Percentiles rank a stretch among this genome's conserved stretches.
Evolutionary conservation across 2,888 invertebrate species (phyloP).

Genomic region (Metalampra italica): DNA sequence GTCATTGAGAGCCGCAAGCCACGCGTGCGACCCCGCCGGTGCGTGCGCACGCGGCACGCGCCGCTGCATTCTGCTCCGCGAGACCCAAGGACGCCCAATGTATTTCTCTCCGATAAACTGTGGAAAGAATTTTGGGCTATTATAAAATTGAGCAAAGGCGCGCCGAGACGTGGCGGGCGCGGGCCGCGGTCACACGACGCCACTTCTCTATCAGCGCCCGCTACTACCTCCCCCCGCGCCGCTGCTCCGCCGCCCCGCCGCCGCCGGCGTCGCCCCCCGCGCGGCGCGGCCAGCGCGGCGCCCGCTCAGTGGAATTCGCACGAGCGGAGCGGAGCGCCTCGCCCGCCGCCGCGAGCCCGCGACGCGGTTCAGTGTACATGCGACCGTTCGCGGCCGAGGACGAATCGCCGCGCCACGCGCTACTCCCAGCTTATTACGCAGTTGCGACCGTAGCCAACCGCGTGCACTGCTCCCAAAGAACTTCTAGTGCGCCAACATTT

Average conservation of each 20-base stretch:
- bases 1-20: too few species aligned
- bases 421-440: conserved; percentile 70
- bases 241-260: conserved; percentile 41
- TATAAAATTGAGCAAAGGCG: conserved; percentile 22
- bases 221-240: conserved; percentile 16
- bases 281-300: conserved; percentile 45
- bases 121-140: conserved; percentile 43
- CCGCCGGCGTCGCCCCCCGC: conserved; percentile 45
- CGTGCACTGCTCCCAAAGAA: conserved; percentile 57
- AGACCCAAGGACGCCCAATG: conserved; percentile 33
- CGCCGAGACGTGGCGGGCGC: conserved; percentile 22
- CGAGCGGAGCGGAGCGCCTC: conserved; percentile 35
- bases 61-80: conserved; percentile 25
- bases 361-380: conserved; percentile 73
- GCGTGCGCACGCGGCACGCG: conserved; percentile 13
- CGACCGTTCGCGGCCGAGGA: conserved; percentile 65
- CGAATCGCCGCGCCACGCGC: conserved; percentile 51
- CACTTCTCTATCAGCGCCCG: conserved; percentile 56
- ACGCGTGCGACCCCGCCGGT: neutral
- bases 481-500: conserved; percentile 24
- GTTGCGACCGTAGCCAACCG: conserved; percentile 63
- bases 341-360: too few species aligned
- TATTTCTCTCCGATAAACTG: conserved; percentile 32
- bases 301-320: conserved; percentile 37
- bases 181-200: conserved; percentile 55